Conservation (phyloP, 2,797 vertebrate species). For the Otolemur crassicaudatus region DNA sequence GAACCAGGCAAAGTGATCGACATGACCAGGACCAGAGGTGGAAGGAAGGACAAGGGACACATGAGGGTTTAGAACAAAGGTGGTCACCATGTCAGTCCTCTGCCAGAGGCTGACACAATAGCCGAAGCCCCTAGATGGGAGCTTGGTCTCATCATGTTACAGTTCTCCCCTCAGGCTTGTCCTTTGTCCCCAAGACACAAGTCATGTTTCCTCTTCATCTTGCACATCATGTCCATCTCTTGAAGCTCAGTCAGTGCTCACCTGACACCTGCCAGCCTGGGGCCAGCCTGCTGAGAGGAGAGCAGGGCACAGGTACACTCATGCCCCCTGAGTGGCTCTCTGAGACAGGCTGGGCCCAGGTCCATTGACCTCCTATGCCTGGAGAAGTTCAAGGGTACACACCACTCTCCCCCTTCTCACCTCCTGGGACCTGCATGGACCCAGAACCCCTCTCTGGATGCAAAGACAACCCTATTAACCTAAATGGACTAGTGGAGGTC, state of each 20-base stretch:
- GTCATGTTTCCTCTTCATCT: not conserved
- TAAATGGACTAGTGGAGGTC: not conserved
- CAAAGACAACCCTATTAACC: not conserved
- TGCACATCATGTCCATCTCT: not conserved
- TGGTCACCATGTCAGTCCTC: too few species aligned
- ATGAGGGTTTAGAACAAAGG: accelerated
- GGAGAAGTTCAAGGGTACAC: not conserved
- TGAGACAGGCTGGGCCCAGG: not conserved
- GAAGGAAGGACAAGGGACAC: not conserved
- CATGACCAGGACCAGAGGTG: not conserved
- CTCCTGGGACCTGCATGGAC: not conserved
- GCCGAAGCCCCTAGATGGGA: not conserved
- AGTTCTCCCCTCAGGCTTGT: not conserved
- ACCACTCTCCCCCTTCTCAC: not conserved
- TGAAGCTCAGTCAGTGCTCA: not conserved
- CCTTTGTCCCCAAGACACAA: not conserved
- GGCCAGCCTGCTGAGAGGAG: not conserved
- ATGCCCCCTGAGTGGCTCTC: not conserved
- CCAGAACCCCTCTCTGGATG: not conserved
- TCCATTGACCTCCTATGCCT: not conserved
- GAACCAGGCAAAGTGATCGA: not conserved
- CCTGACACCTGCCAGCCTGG: accelerated
- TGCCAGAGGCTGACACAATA: not conserved
- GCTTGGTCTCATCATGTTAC: not conserved
- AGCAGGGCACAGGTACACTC: not conserved